These are phyloP conservation scores for Bembecia ichneumoniformis DNA, from an alignment of 2,888 invertebrate species.

Conservation along the genomic window DNA sequence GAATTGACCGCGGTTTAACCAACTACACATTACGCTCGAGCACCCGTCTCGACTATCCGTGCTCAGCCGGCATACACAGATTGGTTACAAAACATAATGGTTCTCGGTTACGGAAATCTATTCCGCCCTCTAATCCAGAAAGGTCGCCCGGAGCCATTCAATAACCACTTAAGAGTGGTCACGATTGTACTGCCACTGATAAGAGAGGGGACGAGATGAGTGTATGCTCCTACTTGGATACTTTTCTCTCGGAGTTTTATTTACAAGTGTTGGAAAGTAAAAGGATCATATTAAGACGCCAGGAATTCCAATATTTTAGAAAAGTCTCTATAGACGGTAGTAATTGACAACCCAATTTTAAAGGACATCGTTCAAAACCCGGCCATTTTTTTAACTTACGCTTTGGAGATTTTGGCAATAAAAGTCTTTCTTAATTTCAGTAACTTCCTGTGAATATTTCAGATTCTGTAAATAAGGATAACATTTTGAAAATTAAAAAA, in stretches of 20 bases:
- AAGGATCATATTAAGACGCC: no score
- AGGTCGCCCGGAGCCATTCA: constrained; percentile 56
- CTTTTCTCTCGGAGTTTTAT: not conserved
- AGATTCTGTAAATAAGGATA: no score
- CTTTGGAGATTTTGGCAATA: no score
- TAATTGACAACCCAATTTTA: no score
- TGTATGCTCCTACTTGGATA: not conserved
- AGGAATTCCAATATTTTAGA: no score
- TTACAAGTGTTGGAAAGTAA: no score
- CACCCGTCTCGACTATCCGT: constrained; percentile 13
- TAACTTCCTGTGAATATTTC: no score
- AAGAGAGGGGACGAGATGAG: constrained; percentile 14
- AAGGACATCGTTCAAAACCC: no score
- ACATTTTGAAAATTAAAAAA: no score
- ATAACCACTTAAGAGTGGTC: constrained; percentile 58
- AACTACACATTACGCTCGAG: constrained; percentile 17
- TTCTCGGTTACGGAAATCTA: constrained; percentile 38
- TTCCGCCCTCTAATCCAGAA: constrained; percentile 55
- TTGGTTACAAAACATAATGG: constrained; percentile 50
- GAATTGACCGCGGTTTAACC: constrained; percentile 14
- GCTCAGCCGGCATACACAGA: constrained; percentile 21
- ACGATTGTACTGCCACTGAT: constrained; percentile 45
- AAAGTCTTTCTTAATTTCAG: no score
- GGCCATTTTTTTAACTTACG: no score
- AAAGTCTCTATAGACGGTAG: no score